Base-by-base conservation (phyloP, 2,113 vertebrate species). In the Serilophus lunatus region DNA sequence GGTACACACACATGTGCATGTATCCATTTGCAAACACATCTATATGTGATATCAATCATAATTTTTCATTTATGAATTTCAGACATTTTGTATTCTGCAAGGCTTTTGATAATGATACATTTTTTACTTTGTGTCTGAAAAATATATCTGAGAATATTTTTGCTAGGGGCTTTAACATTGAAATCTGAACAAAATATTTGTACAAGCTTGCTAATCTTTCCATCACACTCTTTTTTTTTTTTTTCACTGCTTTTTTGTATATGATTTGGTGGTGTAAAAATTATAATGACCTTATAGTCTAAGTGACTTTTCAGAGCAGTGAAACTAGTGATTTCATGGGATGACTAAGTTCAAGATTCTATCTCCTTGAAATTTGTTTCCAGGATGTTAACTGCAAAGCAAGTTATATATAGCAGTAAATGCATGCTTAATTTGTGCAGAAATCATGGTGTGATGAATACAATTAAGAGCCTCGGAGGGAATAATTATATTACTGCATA, bases 371-470 rank as follows among this genome's bases (percentile, higher is more conserved):
- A 98, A 98, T 98, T 98, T 98, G 97, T 98, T 98, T 98, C 98
- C 97, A 98, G 98, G 97, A 98, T 98, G 97, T 98, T 98, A 98
- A 98, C 98, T 98, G 97, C 98, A 98, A 98, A 97, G 97, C 96
- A 97, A 98, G 98, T 98, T 98, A 98, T 98, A 98, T 98, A 98
- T 98, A 98, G 98, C 98, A 97, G 97, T 98, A 98, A 98, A 98
- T 97, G 97, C 98, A 98, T 98, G 98, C 98, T 98, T 98, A 98
- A 98, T 98, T 98, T 98, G 98, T 98, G 97, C 97, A 98, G 98
- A 98, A 98, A 98, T 98, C 98, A 98, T 98, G 98, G 98, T 97
- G 98, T 98, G 98, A 98, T 98, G 98, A 98, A 98, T 98, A 98
- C 98, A 98, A 98, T 98, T 98, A 98, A 98, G 98, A 98, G 98